Conservation (phyloP, 2,113 vertebrate genomes). For the Pogona vitticeps region DNA sequence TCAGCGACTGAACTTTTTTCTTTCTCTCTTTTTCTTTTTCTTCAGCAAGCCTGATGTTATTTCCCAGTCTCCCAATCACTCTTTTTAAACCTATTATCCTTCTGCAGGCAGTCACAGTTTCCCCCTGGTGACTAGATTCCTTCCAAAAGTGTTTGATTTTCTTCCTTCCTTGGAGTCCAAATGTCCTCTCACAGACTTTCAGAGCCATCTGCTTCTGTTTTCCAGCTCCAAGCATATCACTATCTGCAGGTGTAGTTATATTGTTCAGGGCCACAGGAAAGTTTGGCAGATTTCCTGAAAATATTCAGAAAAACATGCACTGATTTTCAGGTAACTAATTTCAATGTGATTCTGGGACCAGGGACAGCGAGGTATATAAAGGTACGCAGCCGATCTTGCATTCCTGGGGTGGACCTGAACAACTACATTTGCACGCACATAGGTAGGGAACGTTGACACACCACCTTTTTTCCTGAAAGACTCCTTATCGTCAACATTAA, state of each 20-base stretch:
- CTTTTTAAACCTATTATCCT: constrained; percentile 33
- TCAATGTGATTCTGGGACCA: background rate
- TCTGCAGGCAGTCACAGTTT: constrained; percentile 26
- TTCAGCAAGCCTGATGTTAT: constrained; percentile 32
- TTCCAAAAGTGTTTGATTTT: background rate
- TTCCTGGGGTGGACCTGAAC: too few species aligned
- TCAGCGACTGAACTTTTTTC: constrained; percentile 35
- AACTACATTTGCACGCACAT: too few species aligned
- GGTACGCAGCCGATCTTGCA: too few species aligned
- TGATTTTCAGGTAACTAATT: background rate
- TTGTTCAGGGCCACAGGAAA: constrained; percentile 2
- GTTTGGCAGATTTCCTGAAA: constrained; percentile 36
- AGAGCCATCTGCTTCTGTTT: constrained; percentile 37
- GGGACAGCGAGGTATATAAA: too few species aligned
- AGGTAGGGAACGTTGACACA: too few species aligned
- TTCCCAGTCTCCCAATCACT: constrained; percentile 11
- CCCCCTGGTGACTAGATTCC: background rate
- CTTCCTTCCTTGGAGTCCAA: constrained; percentile 8
- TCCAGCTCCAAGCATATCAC: background rate
- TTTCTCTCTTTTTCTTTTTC: background rate
- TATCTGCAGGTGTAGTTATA: background rate
- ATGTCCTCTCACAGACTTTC: background rate
- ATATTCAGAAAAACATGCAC: constrained; percentile 17
- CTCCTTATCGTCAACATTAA: too few species aligned
- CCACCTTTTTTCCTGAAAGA: too few species aligned